Percentiles rank a stretch among this genome's conserved stretches.
These are phyloP conservation scores for Oikopleura vanhoeffeni DNA, from an alignment of 23 tunicate species.

Conservation along the genomic window DNA sequence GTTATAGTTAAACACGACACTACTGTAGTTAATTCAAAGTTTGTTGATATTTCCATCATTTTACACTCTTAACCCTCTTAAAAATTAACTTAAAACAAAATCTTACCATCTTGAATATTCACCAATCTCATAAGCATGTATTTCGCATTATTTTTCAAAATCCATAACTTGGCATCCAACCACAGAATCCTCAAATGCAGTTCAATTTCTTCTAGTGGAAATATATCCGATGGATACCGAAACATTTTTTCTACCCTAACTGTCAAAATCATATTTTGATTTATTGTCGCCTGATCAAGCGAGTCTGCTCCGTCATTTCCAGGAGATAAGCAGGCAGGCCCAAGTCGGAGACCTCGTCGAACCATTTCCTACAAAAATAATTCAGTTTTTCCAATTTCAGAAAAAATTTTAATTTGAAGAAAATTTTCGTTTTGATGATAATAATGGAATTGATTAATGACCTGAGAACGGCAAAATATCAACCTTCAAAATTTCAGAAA, in stretches of 20 bases:
- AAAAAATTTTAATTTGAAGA: too few relatives aligned
- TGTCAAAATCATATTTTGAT: not conserved
- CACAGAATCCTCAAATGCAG: not conserved
- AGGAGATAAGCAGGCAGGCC: conserved; percentile 1
- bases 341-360: not conserved
- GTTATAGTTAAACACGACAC: too few relatives aligned
- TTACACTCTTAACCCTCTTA: too few relatives aligned
- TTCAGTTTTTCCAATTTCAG: too few relatives aligned
- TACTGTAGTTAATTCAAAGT: too few relatives aligned
- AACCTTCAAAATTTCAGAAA: too few relatives aligned
- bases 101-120: not conserved
- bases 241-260: not conserved
- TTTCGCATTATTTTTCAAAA: conserved; percentile 5
- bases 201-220: not conserved
- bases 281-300: not conserved
- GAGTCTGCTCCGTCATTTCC: conserved; percentile 10
- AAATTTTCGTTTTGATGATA: too few relatives aligned
- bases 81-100: too few relatives aligned
- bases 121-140: not conserved
- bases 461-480: too few relatives aligned
- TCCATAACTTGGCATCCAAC: conserved; percentile 2
- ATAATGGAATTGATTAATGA: too few relatives aligned
- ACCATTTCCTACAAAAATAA: too few relatives aligned
- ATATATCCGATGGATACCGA: not conserved
- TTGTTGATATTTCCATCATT: too few relatives aligned